A percentile compares a stretch with the other conserved stretches of the same genome.
Conservation (phyloP, 2,113 vertebrate species). For the Tympanuchus pallidicinctus region DNA sequence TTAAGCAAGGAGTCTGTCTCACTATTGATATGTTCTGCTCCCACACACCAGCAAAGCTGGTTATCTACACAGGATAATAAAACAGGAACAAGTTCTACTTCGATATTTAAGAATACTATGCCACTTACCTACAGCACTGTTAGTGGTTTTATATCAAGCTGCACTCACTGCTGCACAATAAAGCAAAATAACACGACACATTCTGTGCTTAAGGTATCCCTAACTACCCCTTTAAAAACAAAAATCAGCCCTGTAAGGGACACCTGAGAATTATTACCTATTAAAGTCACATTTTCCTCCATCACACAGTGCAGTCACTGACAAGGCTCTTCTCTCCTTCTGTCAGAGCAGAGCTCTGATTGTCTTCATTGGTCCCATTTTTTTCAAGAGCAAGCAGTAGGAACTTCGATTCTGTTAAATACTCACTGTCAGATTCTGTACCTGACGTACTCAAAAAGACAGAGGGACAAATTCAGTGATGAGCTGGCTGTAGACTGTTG, state of each 20-base stretch:
- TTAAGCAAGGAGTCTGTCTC: neutral
- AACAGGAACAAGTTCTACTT: neutral
- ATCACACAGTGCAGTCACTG: neutral
- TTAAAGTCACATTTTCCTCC: neutral
- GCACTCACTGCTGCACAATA: neutral
- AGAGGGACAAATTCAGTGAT: neutral
- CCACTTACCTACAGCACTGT: neutral
- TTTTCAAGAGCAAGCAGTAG: neutral
- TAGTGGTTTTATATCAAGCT: neutral
- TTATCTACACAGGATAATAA: neutral
- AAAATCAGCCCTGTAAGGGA: neutral
- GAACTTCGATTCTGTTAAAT: neutral
- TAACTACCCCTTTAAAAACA: neutral
- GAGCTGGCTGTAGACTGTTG: neutral
- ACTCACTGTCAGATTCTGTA: neutral
- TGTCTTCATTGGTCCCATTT: neutral
- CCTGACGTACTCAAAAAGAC: neutral
- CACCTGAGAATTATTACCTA: neutral
- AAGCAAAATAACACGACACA: neutral
- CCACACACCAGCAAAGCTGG: neutral
- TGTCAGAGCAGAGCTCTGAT: accelerated
- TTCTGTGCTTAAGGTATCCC: neutral
- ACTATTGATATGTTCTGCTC: neutral
- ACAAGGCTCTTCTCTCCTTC: accelerated
- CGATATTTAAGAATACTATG: neutral